Percentiles rank a stretch among this genome's conserved stretches.
These are phyloP conservation scores for Brachionus rubens DNA, from an alignment of 1,140 invertebrate genomes.

Conservation along the genomic window DNA sequence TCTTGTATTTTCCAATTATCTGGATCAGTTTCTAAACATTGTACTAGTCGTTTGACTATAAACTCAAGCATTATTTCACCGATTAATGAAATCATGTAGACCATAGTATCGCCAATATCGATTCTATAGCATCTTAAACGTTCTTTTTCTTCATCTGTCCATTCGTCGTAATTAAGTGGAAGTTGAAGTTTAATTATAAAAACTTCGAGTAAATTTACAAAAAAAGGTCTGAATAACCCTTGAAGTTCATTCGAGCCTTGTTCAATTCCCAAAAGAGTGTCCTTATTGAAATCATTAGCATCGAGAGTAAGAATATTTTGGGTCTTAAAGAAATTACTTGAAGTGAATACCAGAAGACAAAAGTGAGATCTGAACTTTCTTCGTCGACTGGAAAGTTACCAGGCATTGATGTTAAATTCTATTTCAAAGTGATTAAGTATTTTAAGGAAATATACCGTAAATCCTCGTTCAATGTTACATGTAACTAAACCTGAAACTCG, in stretches of 20 bases:
- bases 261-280: constrained; percentile 33
- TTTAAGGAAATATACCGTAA: too few species aligned
- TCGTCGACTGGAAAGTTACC: constrained; percentile 38
- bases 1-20: constrained; percentile 39
- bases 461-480: too few species aligned
- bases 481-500: too few species aligned
- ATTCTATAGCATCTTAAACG: constrained; percentile 42
- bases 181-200: constrained; percentile 43
- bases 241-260: constrained; percentile 5
- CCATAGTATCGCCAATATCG: constrained; percentile 45
- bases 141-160: constrained; percentile 46
- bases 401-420: constrained; percentile 45
- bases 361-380: constrained; percentile 44
- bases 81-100: constrained; percentile 41
- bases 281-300: background rate
- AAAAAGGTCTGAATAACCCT: constrained; percentile 33
- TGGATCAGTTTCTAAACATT: background rate
- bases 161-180: constrained; percentile 26
- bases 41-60: constrained; percentile 21
- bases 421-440: too few species aligned
- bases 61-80: constrained; percentile 46
- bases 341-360: constrained; percentile 42
- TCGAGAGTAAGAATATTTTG: background rate
- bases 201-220: constrained; percentile 30
- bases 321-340: background rate